Percentiles rank a stretch among this genome's conserved stretches.
These are phyloP conservation scores for Tetramorium simillimum DNA, from an alignment of 1,140 invertebrate genomes.

Conservation along the genomic window DNA sequence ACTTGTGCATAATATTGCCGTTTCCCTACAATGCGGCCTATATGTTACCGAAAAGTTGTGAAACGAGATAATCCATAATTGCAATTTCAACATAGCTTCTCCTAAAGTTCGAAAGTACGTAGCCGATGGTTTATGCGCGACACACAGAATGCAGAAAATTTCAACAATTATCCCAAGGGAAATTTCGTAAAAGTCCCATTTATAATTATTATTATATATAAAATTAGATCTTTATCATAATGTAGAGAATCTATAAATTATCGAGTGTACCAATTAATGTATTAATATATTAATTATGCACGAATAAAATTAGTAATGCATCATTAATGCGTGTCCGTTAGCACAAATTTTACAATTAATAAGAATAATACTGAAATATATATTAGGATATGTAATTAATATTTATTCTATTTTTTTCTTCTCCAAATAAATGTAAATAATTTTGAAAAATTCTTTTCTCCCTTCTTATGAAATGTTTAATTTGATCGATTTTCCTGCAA, in stretches of 20 bases:
- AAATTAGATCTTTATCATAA: background rate
- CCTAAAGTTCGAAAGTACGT: constrained; percentile 32
- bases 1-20: constrained; percentile 16
- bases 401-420: background rate
- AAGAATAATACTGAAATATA: constrained; percentile 16
- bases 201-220: constrained; percentile 15
- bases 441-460: background rate
- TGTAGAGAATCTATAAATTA: background rate
- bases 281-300: background rate
- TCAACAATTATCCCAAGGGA: constrained; percentile 41
- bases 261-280: background rate
- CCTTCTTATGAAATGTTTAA: background rate
- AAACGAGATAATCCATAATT: constrained; percentile 60
- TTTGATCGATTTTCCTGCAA: background rate
- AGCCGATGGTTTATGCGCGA: background rate
- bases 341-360: background rate
- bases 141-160: constrained; percentile 37
- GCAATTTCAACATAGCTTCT: constrained; percentile 13
- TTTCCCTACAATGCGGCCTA: background rate
- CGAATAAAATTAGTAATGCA: background rate
- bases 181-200: background rate
- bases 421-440: background rate
- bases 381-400: background rate
- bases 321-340: background rate
- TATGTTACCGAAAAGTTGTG: constrained; percentile 30